Base-by-base conservation (phyloP, 2,888 invertebrate genomes). In the Neoascia interrupta region DNA sequence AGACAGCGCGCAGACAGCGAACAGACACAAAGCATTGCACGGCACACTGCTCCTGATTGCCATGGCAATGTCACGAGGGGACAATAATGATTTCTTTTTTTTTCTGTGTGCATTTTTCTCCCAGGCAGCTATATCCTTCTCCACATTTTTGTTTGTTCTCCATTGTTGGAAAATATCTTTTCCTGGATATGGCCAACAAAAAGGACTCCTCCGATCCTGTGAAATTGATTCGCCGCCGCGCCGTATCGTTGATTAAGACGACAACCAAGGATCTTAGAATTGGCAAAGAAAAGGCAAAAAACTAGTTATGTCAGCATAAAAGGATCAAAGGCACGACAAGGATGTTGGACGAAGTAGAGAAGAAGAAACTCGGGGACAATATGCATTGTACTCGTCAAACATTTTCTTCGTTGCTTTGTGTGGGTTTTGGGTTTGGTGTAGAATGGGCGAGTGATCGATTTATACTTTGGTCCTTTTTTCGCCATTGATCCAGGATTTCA, bases 171-270 rank as follows among this genome's bases (percentile, higher is more conserved):
- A 6, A 49, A 43, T 26, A 41, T 66, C 54, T 49, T 36, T 66
- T 43, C 28, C 13, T 66, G 49, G 49, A n/a, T 45, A 56, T 34
- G 34, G 18, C 39, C 56, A 26, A 51, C 49, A 61, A 47, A 11
- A 16, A 53, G 41, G 31, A 37, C 45, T 60, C n/a, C 49, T 51
- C 15, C 34, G 66, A 73, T 73, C 49, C 79, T 79, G 60, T 79
- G 73, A 79, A 79, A 79, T 79, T 68, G 79, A 79, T 79, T 79
- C 73, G 47, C 54, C 58, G 36, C 60, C 58, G 36, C 60, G 10
- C n/a, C 58, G 66, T 79, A 28, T 66, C 45, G 49, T 60, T 79
- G 73, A 79, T 79, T 79, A 73, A 79, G 79, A 79, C 28, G 79
- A 79, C 60, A 73, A 61, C 64, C 31, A 37, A 45, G 34, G 58